Percentiles rank a stretch among this genome's conserved stretches.
Evolutionary conservation across 2,113 vertebrate species (phyloP).

Genomic region (Plestiodon gilberti): DNA sequence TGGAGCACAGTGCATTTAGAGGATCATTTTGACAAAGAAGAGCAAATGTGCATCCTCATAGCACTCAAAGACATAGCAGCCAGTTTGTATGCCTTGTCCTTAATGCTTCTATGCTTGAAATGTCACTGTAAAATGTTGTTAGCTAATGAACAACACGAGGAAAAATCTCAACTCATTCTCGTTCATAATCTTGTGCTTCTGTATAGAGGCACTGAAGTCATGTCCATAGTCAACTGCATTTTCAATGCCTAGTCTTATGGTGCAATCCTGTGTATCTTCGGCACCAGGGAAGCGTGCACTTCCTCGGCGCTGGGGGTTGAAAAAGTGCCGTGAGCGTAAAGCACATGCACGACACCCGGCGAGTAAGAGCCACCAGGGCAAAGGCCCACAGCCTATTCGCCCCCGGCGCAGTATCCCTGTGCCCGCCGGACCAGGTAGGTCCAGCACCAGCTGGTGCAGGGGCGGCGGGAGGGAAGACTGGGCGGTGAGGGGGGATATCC

Average conservation of each 20-base stretch:
- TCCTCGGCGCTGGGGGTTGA: too few relatives aligned
- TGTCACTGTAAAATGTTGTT: background rate
- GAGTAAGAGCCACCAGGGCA: too few relatives aligned
- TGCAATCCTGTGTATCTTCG: too few relatives aligned
- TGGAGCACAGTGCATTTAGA: background rate
- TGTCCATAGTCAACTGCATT: background rate
- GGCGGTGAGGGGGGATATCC: too few relatives aligned
- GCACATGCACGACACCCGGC: too few relatives aligned
- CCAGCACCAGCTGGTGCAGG: too few relatives aligned
- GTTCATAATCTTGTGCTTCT: background rate
- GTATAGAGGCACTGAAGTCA: background rate
- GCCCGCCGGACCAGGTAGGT: too few relatives aligned
- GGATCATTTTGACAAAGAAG: background rate
- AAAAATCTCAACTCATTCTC: background rate
- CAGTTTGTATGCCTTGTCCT: background rate
- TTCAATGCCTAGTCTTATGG: background rate
- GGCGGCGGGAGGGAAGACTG: too few relatives aligned
- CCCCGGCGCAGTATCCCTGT: too few relatives aligned
- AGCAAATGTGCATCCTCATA: background rate
- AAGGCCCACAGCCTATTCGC: too few relatives aligned
- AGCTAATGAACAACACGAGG: background rate
- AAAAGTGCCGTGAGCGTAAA: too few relatives aligned
- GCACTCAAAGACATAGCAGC: background rate
- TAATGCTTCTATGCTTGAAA: background rate
- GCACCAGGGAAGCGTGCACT: too few relatives aligned